Conservation (phyloP, 37 sponge, comb jelly and placozoan genomes). For the Agelas oroides region DNA sequence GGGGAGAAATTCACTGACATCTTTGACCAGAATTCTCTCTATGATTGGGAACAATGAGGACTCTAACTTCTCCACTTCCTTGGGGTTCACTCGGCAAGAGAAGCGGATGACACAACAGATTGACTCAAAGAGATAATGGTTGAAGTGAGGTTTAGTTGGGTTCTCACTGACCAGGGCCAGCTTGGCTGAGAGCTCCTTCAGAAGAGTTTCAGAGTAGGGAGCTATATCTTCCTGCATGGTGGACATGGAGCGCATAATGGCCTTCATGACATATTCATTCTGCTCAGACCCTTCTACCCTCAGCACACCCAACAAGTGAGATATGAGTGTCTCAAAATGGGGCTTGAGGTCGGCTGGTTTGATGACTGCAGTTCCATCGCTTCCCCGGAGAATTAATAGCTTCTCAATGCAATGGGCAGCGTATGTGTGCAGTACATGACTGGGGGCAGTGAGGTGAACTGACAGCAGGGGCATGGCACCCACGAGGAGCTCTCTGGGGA, state of each 20-base stretch:
- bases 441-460: constrained; percentile 60
- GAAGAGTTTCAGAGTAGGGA: constrained; percentile 64
- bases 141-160: constrained; percentile 98
- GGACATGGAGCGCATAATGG: constrained; percentile 81
- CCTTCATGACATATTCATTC: constrained; percentile 98
- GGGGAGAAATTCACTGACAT: constrained; percentile 94
- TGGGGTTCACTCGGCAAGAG: constrained; percentile 60
- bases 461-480: constrained; percentile 71
- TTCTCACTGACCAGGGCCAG: constrained; percentile 87
- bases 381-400: constrained; percentile 69
- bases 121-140: constrained; percentile 98
- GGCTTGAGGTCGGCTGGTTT: constrained; percentile 68
- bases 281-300: constrained; percentile 76
- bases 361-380: constrained; percentile 39
- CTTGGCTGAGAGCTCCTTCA: constrained; percentile 82
- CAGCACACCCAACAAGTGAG: constrained; percentile 78
- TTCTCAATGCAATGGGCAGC: constrained; percentile 96
- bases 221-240: constrained; percentile 63
- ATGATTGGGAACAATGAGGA: constrained; percentile 86
- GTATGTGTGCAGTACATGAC: constrained; percentile 95
- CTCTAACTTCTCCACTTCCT: constrained; percentile 73
- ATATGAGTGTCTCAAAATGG: constrained; percentile 61
- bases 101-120: constrained; percentile 88
- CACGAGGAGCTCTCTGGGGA: constrained; percentile 80
- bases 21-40: constrained; percentile 85